These are phyloP conservation scores for Nibea coibor DNA, from an alignment of 2,113 vertebrate species.

Conservation along the genomic window DNA sequence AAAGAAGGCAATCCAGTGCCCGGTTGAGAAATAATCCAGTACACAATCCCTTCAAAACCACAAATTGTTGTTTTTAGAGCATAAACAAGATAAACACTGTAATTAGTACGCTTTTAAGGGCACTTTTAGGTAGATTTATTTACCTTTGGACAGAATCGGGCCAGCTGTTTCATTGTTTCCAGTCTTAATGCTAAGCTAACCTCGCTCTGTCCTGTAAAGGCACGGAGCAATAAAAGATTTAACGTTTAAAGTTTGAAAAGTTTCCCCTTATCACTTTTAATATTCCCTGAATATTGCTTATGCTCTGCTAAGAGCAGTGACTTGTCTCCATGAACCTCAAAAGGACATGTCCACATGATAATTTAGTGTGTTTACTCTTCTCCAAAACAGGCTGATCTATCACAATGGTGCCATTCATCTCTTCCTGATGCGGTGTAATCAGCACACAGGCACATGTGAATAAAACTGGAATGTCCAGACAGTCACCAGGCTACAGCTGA, in stretches of 20 bases:
- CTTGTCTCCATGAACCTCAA: background rate
- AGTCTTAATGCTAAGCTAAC: no score
- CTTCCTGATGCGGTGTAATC: slow-evolving; percentile 32
- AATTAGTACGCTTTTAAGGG: no score
- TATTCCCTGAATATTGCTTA: background rate
- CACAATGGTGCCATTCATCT: slow-evolving; percentile 51
- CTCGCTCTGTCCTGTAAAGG: no score
- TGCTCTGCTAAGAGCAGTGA: background rate
- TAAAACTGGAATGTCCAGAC: slow-evolving; percentile 61
- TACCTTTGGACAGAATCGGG: no score
- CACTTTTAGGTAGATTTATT: no score
- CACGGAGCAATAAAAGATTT: no score
- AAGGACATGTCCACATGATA: background rate
- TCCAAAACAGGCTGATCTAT: slow-evolving; percentile 1
- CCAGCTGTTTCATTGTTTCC: no score
- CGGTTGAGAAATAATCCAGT: background rate
- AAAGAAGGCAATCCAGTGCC: background rate
- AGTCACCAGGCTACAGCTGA: slow-evolving; percentile 41
- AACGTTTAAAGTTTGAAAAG: no score
- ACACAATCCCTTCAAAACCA: no score
- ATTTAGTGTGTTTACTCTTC: slow-evolving; percentile 26
- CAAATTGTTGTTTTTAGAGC: no score
- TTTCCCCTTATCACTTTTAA: background rate
- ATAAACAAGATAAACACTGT: no score
- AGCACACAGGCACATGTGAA: slow-evolving; percentile 40